Evolutionary conservation across 2,113 vertebrate species (phyloP).

Genomic region (Oxyura jamaicensis): DNA sequence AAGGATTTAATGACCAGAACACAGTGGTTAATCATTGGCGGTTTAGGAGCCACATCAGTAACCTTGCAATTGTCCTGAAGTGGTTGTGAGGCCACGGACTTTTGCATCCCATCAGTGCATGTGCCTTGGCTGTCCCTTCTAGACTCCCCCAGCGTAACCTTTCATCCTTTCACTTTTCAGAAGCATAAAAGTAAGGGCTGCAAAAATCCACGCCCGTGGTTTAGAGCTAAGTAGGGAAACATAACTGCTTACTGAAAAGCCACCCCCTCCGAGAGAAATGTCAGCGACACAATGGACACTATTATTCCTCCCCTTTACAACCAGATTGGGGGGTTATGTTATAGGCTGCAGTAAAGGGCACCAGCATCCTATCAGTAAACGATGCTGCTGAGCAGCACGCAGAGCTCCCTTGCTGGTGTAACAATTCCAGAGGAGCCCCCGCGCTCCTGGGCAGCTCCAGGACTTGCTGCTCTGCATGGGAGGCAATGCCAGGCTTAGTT

Average conservation of each 20-base stretch:
- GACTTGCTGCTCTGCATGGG: not conserved
- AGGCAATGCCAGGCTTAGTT: not conserved
- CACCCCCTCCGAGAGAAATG: constrained; percentile 39
- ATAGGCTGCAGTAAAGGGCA: constrained; percentile 9
- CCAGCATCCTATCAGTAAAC: not conserved
- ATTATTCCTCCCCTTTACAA: constrained; percentile 20
- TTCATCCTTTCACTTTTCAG: not conserved
- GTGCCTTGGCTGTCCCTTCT: not conserved
- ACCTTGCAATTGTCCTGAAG: not conserved
- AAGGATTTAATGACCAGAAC: not conserved
- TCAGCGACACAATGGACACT: constrained; percentile 26
- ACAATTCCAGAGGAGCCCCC: not conserved
- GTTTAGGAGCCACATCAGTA: not conserved
- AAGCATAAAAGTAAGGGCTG: not conserved
- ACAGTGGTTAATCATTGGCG: not conserved
- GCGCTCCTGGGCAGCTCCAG: not conserved
- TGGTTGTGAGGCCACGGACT: not conserved
- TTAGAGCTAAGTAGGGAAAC: constrained; percentile 41
- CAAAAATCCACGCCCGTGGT: not conserved
- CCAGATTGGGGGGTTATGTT: not conserved
- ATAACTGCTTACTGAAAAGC: constrained; percentile 1
- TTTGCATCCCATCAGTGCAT: not conserved
- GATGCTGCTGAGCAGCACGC: not conserved
- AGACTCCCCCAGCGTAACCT: not conserved
- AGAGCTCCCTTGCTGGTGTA: not conserved